A percentile compares a stretch with the other conserved stretches of the same genome.
These are phyloP conservation scores for Vesta saturnalis DNA, from an alignment of 2,888 invertebrate genomes.

Conservation along the genomic window DNA sequence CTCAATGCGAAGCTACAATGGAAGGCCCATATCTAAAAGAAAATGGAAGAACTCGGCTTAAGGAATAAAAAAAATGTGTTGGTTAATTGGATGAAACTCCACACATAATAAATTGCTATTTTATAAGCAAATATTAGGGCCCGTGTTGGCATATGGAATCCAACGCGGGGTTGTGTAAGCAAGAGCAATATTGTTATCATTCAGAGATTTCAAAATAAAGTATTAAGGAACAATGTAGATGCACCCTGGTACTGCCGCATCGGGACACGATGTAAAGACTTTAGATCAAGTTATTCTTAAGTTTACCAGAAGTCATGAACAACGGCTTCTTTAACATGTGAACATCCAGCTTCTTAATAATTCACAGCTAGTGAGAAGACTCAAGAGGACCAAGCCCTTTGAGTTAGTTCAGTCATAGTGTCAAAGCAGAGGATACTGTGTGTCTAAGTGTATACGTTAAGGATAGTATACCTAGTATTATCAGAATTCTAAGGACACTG, in stretches of 20 bases:
- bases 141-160: constrained; percentile 29
- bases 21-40: too few relatives aligned
- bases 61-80: constrained; percentile 25
- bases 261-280: too few relatives aligned
- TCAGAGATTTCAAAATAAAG: too few relatives aligned
- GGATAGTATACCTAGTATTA: not conserved
- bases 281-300: not conserved
- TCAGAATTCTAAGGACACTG: constrained; percentile 3
- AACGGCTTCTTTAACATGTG: not conserved
- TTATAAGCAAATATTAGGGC: not conserved
- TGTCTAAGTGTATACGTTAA: not conserved
- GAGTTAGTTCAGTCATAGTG: not conserved
- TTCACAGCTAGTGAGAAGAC: not conserved
- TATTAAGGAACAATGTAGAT: constrained; percentile 37
- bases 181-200: constrained; percentile 13
- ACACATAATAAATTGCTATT: too few relatives aligned
- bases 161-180: constrained; percentile 23
- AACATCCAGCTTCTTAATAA: not conserved
- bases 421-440: not conserved
- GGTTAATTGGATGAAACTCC: not conserved
- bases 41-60: constrained; percentile 35
- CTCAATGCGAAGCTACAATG: constrained; percentile 32
- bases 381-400: constrained; percentile 3
- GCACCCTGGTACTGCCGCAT: constrained; percentile 30
- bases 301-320: not conserved